A percentile compares a stretch with the other conserved stretches of the same genome.
Evolutionary conservation across 2,113 vertebrate species (phyloP).

Genomic region (Rhizomys pruinosus): DNA sequence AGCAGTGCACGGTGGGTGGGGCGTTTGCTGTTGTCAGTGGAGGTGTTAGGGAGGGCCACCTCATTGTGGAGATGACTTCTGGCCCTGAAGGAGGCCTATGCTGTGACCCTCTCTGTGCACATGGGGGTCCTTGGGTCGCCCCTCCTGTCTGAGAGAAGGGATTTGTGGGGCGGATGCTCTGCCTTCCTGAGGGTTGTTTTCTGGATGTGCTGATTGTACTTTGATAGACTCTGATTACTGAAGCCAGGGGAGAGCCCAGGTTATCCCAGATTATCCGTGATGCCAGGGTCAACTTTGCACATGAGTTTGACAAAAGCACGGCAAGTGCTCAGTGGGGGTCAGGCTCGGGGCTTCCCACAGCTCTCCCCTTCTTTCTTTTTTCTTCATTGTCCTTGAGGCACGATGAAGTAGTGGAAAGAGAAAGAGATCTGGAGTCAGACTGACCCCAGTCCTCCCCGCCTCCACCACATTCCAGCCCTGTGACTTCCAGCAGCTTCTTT

Average conservation of each 20-base stretch:
- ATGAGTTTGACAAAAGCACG: slow-evolving; percentile 35
- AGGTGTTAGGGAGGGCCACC: background rate
- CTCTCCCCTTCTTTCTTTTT: background rate
- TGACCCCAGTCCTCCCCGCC: slow-evolving; percentile 33
- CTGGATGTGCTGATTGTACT: background rate
- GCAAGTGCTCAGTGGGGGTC: background rate
- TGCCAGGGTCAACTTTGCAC: background rate
- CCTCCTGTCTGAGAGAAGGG: background rate
- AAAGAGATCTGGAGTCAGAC: slow-evolving; percentile 60
- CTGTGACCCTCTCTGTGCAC: accelerated
- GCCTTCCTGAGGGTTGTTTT: background rate
- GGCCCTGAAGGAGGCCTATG: background rate
- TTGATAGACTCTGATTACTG: background rate
- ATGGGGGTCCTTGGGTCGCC: too few relatives aligned
- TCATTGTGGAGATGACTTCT: background rate
- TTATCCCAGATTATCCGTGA: background rate
- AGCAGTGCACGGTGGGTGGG: background rate
- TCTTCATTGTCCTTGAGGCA: background rate
- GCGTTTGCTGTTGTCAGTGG: background rate
- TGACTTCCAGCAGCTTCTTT: slow-evolving; percentile 26
- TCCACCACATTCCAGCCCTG: slow-evolving; percentile 20
- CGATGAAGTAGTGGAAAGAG: slow-evolving; percentile 56
- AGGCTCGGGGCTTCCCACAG: background rate
- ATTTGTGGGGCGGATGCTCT: background rate
- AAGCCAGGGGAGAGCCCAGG: background rate